phyloP scores from a whole-genome alignment of 2,113 vertebrate genomes.

The Upupa epops region DNA sequence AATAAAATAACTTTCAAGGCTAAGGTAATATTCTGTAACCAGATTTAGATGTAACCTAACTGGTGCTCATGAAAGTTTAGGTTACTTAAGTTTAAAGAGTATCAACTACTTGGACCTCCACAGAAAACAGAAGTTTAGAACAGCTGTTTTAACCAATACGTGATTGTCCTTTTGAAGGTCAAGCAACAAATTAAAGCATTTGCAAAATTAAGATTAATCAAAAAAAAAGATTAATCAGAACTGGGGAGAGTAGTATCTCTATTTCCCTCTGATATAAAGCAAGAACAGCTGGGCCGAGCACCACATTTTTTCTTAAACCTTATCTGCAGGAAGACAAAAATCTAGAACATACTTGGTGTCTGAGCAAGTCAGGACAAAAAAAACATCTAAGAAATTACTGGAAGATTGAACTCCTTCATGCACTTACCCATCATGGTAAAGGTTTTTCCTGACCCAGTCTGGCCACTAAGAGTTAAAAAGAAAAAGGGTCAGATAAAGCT shows the following conservation, averaged over 20 bases:
- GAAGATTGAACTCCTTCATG: neutral
- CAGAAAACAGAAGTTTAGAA: neutral
- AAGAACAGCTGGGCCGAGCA: neutral
- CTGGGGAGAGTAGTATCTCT: no score
- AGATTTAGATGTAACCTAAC: neutral
- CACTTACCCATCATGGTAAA: slow-evolving; percentile 96
- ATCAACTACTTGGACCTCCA: neutral
- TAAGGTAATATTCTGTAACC: neutral
- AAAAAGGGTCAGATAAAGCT: neutral
- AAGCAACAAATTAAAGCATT: neutral
- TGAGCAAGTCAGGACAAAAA: neutral
- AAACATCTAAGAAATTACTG: neutral
- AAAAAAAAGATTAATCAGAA: no score
- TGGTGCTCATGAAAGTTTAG: neutral
- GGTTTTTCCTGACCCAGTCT: slow-evolving; percentile 96
- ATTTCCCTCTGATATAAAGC: neutral
- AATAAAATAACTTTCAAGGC: neutral
- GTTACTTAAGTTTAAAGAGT: neutral
- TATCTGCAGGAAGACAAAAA: neutral
- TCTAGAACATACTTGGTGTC: neutral
- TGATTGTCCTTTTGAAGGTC: neutral
- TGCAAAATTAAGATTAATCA: no score
- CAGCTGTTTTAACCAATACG: neutral
- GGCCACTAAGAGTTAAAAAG: slow-evolving; percentile 79
- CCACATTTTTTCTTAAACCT: neutral